Conservation (phyloP, 2,113 vertebrate species). For the Cariama cristata region DNA sequence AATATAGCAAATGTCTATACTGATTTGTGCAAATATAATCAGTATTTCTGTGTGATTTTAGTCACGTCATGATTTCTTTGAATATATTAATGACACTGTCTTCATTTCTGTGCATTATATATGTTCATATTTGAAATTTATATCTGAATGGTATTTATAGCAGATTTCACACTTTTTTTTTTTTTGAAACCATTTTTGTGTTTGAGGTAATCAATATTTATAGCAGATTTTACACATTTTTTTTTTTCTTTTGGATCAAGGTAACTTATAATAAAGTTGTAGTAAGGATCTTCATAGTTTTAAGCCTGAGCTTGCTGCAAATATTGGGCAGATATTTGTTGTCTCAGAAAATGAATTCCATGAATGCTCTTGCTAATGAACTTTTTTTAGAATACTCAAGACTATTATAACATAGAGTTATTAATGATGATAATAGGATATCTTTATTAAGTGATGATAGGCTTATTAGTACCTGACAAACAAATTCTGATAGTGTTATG, state of each 20-base stretch:
- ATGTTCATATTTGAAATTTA: neutral
- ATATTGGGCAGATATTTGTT: neutral
- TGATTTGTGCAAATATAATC: neutral
- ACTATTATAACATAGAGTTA: neutral
- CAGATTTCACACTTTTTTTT: neutral
- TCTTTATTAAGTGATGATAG: neutral
- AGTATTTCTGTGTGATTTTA: neutral
- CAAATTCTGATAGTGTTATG: neutral
- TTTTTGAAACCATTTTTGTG: too few relatives aligned
- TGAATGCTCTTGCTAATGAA: neutral
- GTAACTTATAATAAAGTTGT: neutral
- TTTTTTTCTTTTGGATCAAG: neutral
- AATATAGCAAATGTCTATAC: neutral
- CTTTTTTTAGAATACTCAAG: neutral
- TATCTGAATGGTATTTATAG: neutral
- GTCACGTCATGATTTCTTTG: neutral
- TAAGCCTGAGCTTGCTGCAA: neutral
- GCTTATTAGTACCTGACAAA: neutral
- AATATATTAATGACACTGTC: neutral
- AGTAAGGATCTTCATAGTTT: neutral
- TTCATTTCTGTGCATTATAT: neutral
- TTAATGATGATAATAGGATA: neutral
- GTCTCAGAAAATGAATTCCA: neutral
- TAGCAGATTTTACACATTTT: too few relatives aligned
- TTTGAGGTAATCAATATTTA: too few relatives aligned